Base-by-base conservation (phyloP, 2,113 vertebrate species). In the Pagrus major region DNA sequence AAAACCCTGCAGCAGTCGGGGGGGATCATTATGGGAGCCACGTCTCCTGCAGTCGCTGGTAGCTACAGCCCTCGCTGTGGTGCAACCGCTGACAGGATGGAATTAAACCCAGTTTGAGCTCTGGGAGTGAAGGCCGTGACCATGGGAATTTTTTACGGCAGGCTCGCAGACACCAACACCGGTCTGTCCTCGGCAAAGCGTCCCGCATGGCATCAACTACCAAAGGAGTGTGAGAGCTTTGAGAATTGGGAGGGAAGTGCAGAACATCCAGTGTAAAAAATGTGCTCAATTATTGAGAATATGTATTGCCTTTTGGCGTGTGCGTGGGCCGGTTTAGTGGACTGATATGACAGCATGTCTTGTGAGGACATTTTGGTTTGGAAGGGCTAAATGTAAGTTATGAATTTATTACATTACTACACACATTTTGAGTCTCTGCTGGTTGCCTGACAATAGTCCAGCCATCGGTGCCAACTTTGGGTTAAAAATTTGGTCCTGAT, bases 21-120 rank as follows among this genome's bases (percentile, higher is more conserved):
- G 41, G 74, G 47, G 71, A 85, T 91, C 84, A 86, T 88, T 87
- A 91, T 83, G 63, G 70, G 64, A 72, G 29, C 47, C 80, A 84
- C 44, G 72, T 89, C 58, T 85, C 41, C 52, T 27, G 69, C 76
- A 73, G 76, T 42, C 60, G 76, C 77, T 65, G 46, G 69, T 78
- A 75, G 68, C 77, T 76, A 39, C 74, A 65, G 66, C 21, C 41
- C 78, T 79, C 21, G 37, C 56, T 42, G 33, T 15, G 37, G 68
- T 56, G 68, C 80, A 78, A 46, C 58, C 83, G 82, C 83, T 84
- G 86, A 89, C 74, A 67, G 58, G 71, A 68, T 69, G 69, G 83
- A 78, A 86, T 78, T 82, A 76, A 88, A 85, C 79, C 31, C 66
- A 69, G 68, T 76, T 80, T 72, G 80, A 87, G 82, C 74, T 27